Base-by-base conservation (phyloP, 1,140 invertebrate species). In the Formica selysi region DNA sequence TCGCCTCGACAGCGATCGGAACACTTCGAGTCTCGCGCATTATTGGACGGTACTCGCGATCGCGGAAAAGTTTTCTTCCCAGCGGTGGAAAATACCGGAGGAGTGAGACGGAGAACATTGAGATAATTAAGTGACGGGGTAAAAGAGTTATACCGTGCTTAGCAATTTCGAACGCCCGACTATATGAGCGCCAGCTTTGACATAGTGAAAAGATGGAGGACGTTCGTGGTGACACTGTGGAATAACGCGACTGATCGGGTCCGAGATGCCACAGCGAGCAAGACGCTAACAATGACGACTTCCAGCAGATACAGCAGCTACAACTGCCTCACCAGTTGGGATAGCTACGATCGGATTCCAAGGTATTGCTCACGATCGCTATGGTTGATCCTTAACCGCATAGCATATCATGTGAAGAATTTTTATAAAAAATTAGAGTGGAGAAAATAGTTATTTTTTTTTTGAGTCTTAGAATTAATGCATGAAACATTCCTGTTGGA, bases 291-390 rank as follows among this genome's bases (percentile, higher is more conserved):
- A 86, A 97, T 97, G 97, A 96, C 96, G 92, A 96, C 96, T 90
- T 97, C 97, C 84, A 97, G 96, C 95, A 96, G 97, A 95, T 98
- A 98, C 95, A 98, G 96, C 95, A 98, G 97, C 71, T 98, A 98
- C 95, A 98, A 98, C 95, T 98, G 97, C 95, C 96, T 98, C 90
- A 97, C 97, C 57, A 97, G 97, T 94, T 98, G 97, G 97, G 97
- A 98, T 95, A 98, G 97, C 95, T 98, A 98, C 94, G 98, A 98
- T 95, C 96, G 96, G 91, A 98, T 98, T 95, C 97, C 97, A 90
- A 98, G 97, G 97, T 98, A 97, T 26, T 59, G 48, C 0, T 44
- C 7, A 3, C 64, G 36, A 22, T 22, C n/a, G 22, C n/a, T 54
- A 8, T 8, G 22, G 16, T 59, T 85, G 13, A 48, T 70, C 8